Evolutionary conservation across 2,888 invertebrate species (phyloP), one percentile per base, ranked within the genome.

Genomic region (Melieria crassipennis): DNA sequence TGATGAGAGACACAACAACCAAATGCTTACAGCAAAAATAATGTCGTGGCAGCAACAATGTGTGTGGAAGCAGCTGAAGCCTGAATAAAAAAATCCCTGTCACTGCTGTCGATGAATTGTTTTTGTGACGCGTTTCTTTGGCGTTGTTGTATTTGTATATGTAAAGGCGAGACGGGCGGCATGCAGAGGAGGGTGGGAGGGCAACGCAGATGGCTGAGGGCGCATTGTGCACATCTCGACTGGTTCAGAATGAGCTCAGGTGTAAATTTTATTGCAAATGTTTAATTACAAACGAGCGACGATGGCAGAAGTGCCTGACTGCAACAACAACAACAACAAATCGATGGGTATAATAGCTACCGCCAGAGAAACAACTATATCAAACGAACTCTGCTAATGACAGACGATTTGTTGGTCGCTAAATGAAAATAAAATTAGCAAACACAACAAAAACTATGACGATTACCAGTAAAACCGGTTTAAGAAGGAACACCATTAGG

Each of bases 251-350:
- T 82, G 84, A 85, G 84, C 86, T 85, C 84, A 85, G 86, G 84
- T 85, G 84, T 85, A 85, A 85, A 85, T 84, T 80, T 83, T 80
- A 85, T 82, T 84, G 84, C 85, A 79, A 83, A 80, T 81, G 80
- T 79, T 83, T 84, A 85, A 85, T 85, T 80, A n/a, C 45, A 61
- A 43, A 13, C 45, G 30, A 46, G 61, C 61, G 10, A 61, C 61
- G 30, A 30, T 30, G 30, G 30, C 30, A 30, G 30, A 30, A 30
- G 3, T 30, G 30, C 2, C 30, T 30, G 30, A 30, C 30, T 30
- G n/a, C 52, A 9, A 4, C 7, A 52, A 52, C 52, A 52, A 11
- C 52, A 52, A 13, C 52, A 9, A 5, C 52, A 52, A 9, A 5
- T 5, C 52, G 5, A 5, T 7, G 13, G 30, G 30, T 30, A 52